Conservation (phyloP, 2,113 vertebrate species). For the Ceyx margarethae region DNA sequence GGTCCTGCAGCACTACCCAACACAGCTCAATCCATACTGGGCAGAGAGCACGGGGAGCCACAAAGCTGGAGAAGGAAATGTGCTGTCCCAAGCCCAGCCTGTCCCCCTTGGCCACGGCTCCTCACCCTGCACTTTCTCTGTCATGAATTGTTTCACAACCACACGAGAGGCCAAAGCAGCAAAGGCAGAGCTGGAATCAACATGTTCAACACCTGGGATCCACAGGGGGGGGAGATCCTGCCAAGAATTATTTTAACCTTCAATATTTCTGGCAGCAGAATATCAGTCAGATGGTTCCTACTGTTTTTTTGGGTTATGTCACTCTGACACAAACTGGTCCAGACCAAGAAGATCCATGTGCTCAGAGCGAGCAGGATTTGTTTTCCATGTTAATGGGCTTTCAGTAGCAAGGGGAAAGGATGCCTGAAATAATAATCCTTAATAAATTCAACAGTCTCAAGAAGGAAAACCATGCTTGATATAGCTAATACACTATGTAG, state of each 20-base stretch:
- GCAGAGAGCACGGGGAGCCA: fast-evolving
- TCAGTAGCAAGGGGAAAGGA: conserved; percentile 18
- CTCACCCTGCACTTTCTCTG: not conserved
- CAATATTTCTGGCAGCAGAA: conserved; percentile 33
- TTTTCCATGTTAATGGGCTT: conserved; percentile 27
- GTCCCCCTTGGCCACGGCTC: not conserved
- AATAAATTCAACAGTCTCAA: not conserved
- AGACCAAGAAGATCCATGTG: not conserved
- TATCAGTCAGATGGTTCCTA: not conserved
- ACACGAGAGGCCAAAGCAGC: not conserved
- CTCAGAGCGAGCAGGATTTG: not conserved
- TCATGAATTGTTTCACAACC: not conserved
- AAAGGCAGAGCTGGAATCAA: not conserved
- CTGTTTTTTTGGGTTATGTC: conserved; percentile 28
- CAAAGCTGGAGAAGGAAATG: not conserved
- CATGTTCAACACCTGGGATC: conserved; percentile 9
- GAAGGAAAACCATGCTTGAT: not conserved
- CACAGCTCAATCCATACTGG: fast-evolving
- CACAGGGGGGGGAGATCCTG: not conserved
- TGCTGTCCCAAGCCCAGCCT: not conserved
- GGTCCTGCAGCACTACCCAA: not conserved
- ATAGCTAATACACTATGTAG: not conserved
- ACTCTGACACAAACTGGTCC: conserved; percentile 7
- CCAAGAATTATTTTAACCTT: conserved; percentile 62
- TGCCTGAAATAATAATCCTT: conserved; percentile 52